Evolutionary conservation across 2,888 invertebrate species (phyloP), one percentile per base, ranked within the genome.

Genomic region (Laothoe populi): DNA sequence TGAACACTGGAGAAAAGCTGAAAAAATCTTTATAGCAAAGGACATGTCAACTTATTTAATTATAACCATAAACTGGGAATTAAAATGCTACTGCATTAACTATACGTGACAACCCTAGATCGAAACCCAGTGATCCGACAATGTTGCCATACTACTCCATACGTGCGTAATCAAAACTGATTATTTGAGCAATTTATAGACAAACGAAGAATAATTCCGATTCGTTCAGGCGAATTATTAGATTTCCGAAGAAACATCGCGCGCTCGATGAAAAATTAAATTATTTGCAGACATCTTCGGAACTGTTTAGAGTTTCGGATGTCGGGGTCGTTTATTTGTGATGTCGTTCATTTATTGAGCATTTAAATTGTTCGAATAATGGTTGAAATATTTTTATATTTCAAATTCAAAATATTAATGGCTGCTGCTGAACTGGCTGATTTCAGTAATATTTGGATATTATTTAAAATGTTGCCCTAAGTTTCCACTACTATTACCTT

Each of bases 141-240:
- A 35, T 31, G 49, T 31, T 31, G 35, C 19, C 19, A 31, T 35
- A 53, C 19, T 53, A 53, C 31, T 53, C 53, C 21, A 35, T 35
- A 53, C 53, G 53, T 46, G 24, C 13, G 11, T n/a, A 23, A n/a
- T 53, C 4, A 19, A 19, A 35, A 19, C 53, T 69, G 73, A 78
- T 75, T 76, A 75, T 79, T 74, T 74, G 71, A 77, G 70, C 70
- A 71, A 67, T 70, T 71, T 70, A 70, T 72, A 72, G 70, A 70
- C 71, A 66, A 38, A 40, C 11, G 48, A 44, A 49, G 65, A 74
- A 72, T 73, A 71, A 69, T 73, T 70, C 68, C 66, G 66, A 69
- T 59, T 66, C 74, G 70, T 71, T 74, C 75, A 65, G 65, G 68
- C 74, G 68, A 74, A 71, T 72, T 81, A 83, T 83, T 79, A 74